Conservation (phyloP, 2,113 vertebrate species). For the Merops nubicus region DNA sequence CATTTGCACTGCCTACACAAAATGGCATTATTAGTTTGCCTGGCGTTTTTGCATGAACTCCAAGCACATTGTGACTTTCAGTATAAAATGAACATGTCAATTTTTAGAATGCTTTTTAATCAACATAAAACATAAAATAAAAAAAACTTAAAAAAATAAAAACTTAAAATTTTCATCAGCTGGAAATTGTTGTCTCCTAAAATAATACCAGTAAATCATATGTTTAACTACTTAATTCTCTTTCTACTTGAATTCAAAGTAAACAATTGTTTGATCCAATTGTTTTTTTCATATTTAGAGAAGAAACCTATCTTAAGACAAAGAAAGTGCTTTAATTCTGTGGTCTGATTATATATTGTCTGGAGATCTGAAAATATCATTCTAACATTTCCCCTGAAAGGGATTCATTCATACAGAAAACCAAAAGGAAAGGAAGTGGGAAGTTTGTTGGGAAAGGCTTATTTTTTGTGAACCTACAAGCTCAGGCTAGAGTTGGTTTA, state of each 20-base stretch:
- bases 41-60: not conserved
- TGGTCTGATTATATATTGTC: conserved; percentile 66
- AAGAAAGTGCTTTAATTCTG: conserved; percentile 71
- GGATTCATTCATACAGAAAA: conserved; percentile 73
- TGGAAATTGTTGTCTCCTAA: not conserved
- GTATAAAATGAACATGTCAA: not conserved
- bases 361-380: conserved; percentile 58
- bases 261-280: conserved; percentile 23
- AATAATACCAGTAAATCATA: not conserved
- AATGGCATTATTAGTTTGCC: not conserved
- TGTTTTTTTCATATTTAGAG: conserved; percentile 18
- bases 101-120: not conserved
- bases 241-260: conserved; percentile 37
- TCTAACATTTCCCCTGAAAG: conserved; percentile 66
- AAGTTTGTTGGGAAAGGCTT: conserved; percentile 61
- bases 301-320: conserved; percentile 61
- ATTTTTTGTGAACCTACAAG: conserved; percentile 70
- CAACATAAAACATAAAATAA: not conserved
- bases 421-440: conserved; percentile 76
- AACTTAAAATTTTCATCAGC: too few species aligned
- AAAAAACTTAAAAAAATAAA: too few species aligned
- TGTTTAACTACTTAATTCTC: not conserved
- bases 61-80: not conserved
- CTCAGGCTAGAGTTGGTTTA: conserved; percentile 63
- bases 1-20: not conserved